Evolutionary conservation across 1,140 invertebrate species (phyloP).

Genomic region (Berghia stephanieae): DNA sequence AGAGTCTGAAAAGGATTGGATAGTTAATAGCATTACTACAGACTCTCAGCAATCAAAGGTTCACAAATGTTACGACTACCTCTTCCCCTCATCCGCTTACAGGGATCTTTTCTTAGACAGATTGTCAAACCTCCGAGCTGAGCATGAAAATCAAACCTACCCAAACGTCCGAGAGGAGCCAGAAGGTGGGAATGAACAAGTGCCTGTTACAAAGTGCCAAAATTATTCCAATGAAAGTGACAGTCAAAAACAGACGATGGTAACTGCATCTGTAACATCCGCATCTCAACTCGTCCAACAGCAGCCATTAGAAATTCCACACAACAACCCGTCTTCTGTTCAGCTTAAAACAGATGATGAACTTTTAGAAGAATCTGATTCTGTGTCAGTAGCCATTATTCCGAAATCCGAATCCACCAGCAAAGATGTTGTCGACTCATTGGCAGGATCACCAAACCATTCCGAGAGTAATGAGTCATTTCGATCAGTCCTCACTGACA

Average conservation of each 20-base stretch:
- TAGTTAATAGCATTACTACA: background rate
- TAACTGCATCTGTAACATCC: background rate
- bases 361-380: no score
- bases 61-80: slow-evolving; percentile 4
- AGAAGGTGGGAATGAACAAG: slow-evolving; percentile 57
- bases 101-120: slow-evolving; percentile 55
- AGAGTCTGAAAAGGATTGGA: background rate
- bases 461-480: no score
- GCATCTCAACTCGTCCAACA: no score
- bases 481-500: background rate
- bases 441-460: no score
- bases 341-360: no score
- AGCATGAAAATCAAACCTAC: slow-evolving; percentile 54
- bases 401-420: no score
- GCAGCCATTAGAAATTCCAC: no score
- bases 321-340: no score
- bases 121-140: slow-evolving; percentile 53
- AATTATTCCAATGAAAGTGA: no score
- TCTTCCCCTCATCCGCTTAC: slow-evolving; percentile 44
- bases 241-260: background rate
- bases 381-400: no score
- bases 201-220: background rate
- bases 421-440: no score
- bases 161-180: slow-evolving; percentile 55
- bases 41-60: background rate